Evolutionary conservation across 2,797 vertebrate species (phyloP), one percentile per base, ranked within the genome.

Genomic region (Yasuhikotakia modesta): DNA sequence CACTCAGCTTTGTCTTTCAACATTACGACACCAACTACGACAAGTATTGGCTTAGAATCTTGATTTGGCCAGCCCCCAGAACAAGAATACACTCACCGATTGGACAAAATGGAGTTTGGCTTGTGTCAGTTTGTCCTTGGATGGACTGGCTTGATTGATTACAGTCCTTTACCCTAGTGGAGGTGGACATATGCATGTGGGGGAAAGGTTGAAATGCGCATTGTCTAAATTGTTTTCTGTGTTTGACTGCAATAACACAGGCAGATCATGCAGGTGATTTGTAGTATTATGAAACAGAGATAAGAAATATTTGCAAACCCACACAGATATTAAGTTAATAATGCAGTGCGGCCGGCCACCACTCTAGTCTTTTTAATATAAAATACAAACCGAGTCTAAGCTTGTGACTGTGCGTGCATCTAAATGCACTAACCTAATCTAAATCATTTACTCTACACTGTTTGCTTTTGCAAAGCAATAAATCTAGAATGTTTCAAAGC

Each of bases 41-140:
- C 87, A 90, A 91, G 87, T 83, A 88, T 88, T 92, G 90, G 92
- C 88, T 86, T 63, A 32, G 60, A 85, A 89, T 87, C 91, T 91
- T 80, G 1, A 76, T 53, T 87, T 83, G 88, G 85, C 89, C 90
- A 73, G 83, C 87, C 89, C 87, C 84, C 53, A 79, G 79, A 87
- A 83, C 78, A 86, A 84, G 82, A 79, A 82, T 79, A 75, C 85
- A 82, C 81, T 21, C 83, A 87, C 72, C 85, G 87, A 93, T 89
- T 92, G 91, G 90, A 83, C 86, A 81, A 81, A 73, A 61, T 87
- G 79, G 69, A 67, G 87, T 83, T 89, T 87, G 88, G 87, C 86
- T 88, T 84, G 84, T 89, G 85, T 88, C 83, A 82, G 85, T 85
- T 80, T 87, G 89, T 89, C 89, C 86, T 88, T 87, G 89, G 86